phyloP scores from a whole-genome alignment of 2,888 invertebrate species.

The Argyra leucocephala region DNA sequence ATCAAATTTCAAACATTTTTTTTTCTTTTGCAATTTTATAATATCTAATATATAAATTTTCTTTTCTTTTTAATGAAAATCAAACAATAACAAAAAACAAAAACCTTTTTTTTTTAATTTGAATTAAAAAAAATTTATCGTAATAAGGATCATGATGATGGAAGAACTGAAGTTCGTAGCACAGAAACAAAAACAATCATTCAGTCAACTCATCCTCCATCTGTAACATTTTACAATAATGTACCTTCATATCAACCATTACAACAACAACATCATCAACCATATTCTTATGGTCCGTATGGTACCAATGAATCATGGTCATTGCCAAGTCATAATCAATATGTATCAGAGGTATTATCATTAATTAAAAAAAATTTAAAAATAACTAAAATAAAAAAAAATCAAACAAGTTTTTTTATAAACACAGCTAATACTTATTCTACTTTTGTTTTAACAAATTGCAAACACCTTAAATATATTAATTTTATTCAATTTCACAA shows the following conservation, averaged over 20 bases:
- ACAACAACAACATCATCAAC: neutral
- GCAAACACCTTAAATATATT: too few species aligned
- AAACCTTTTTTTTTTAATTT: neutral
- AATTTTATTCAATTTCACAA: too few species aligned
- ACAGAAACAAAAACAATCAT: neutral
- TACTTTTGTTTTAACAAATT: too few species aligned
- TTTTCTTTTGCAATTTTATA: too few species aligned
- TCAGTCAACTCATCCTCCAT: neutral
- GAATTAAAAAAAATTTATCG: neutral
- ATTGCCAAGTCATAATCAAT: constrained; percentile 18
- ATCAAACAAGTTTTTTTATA: too few species aligned
- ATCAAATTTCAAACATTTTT: too few species aligned
- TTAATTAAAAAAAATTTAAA: too few species aligned
- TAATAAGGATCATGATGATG: constrained; percentile 4
- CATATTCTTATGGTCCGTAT: constrained; percentile 10
- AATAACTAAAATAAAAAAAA: too few species aligned
- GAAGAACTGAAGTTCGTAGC: neutral
- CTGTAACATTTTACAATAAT: neutral
- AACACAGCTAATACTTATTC: too few species aligned
- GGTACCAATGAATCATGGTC: constrained; percentile 22
- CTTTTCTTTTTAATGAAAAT: too few species aligned
- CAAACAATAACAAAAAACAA: constrained; percentile 13
- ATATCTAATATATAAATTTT: too few species aligned
- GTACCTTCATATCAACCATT: neutral
- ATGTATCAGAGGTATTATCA: constrained; percentile 13